phyloP scores from a whole-genome alignment of 2,113 vertebrate species.

The Lampris incognitus region DNA sequence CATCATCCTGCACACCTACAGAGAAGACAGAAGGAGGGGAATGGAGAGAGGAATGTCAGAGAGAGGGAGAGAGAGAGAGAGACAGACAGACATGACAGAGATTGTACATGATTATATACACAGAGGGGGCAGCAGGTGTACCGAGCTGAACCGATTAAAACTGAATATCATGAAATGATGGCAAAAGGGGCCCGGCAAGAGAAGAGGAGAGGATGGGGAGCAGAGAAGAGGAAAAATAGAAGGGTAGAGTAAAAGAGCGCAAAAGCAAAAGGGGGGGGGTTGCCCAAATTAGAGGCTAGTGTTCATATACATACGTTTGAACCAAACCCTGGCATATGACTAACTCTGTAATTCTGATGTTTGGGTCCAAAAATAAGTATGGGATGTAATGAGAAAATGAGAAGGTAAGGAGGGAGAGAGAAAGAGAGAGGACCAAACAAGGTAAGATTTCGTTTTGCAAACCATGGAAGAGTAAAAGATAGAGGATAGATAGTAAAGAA shows the following conservation, averaged over 20 bases:
- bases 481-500: background rate
- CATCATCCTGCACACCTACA: constrained; percentile 89
- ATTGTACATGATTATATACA: background rate
- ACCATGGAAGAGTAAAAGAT: background rate
- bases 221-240: background rate
- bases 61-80: constrained; percentile 4
- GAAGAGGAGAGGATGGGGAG: background rate
- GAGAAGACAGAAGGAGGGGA: background rate
- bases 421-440: background rate
- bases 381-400: background rate
- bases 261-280: background rate
- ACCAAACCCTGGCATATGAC: background rate
- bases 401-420: background rate
- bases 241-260: background rate
- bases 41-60: background rate
- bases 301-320: background rate
- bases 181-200: background rate
- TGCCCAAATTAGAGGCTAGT: background rate
- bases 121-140: no score
- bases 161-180: background rate
- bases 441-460: background rate
- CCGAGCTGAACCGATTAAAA: background rate
- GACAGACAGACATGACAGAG: background rate
- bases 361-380: background rate
- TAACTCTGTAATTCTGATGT: background rate